Percentiles rank a stretch among this genome's conserved stretches.
Conservation (phyloP, 2,888 invertebrate species). For the Hydrotaea cyrtoneurina region DNA sequence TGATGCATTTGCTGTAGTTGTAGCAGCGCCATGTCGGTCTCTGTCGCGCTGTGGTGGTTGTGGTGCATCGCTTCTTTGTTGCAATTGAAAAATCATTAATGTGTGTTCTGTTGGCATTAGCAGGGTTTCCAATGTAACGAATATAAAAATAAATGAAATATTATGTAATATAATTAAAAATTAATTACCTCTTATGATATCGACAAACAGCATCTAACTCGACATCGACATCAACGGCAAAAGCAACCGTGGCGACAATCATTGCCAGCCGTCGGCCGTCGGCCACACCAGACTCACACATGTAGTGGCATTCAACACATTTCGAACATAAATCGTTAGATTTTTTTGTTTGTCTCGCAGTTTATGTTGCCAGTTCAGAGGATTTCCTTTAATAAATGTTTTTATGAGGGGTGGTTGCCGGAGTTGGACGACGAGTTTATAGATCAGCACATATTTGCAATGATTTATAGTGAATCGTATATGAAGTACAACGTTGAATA, state of each 20-base stretch:
- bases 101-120: neutral
- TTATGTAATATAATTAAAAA: constrained; percentile 55
- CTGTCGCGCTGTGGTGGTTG: neutral
- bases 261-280: neutral
- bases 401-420: neutral
- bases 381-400: constrained; percentile 14
- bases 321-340: neutral
- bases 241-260: neutral
- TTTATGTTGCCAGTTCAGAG: neutral
- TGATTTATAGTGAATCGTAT: no score
- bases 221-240: neutral
- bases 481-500: no score
- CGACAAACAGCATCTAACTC: neutral
- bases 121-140: neutral
- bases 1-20: neutral
- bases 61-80: neutral
- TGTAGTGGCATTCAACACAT: neutral
- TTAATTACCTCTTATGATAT: constrained; percentile 46
- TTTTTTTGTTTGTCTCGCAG: no score
- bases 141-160: constrained; percentile 50
- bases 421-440: no score
- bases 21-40: no score
- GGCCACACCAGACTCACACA: neutral
- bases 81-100: constrained; percentile 21
- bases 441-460: no score